Conservation (phyloP, 2,797 vertebrate genomes). For the Podargus strigoides region DNA sequence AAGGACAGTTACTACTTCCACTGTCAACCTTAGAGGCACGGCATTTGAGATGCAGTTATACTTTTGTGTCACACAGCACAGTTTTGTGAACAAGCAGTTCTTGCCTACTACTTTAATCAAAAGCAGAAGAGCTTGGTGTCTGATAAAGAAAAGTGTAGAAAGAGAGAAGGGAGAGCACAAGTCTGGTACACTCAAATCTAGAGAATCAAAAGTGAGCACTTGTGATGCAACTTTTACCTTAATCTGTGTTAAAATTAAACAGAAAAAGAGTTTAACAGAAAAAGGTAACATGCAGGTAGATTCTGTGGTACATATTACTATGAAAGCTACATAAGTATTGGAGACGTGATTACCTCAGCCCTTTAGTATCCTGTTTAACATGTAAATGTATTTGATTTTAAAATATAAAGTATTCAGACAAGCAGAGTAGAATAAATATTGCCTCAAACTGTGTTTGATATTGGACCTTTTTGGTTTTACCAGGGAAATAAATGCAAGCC, state of each 20-base stretch:
- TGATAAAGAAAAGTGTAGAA: not conserved
- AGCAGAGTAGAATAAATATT: not conserved
- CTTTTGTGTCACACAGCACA: not conserved
- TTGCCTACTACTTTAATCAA: not conserved
- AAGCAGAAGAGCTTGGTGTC: not conserved
- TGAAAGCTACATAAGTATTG: not conserved
- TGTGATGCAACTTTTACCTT: not conserved
- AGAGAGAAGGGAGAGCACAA: not conserved
- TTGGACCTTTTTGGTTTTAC: not conserved
- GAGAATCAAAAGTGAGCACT: not conserved
- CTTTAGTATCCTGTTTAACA: not conserved
- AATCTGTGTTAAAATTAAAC: not conserved
- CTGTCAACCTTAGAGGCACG: not conserved
- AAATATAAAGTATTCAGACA: not conserved
- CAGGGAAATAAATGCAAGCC: not conserved
- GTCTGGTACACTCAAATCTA: not conserved
- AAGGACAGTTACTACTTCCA: not conserved
- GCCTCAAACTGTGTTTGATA: not conserved
- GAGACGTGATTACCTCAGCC: not conserved
- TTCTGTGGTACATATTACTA: not conserved
- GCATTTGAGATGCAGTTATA: not conserved
- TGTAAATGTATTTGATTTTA: not conserved
- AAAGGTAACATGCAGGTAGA: not conserved
- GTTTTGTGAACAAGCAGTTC: not conserved
- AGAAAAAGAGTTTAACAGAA: too few relatives aligned